Percentiles rank a stretch among this genome's conserved stretches.
These are phyloP conservation scores for Rhabditoides inermis DNA, from an alignment of 2,888 invertebrate genomes.

Conservation along the genomic window DNA sequence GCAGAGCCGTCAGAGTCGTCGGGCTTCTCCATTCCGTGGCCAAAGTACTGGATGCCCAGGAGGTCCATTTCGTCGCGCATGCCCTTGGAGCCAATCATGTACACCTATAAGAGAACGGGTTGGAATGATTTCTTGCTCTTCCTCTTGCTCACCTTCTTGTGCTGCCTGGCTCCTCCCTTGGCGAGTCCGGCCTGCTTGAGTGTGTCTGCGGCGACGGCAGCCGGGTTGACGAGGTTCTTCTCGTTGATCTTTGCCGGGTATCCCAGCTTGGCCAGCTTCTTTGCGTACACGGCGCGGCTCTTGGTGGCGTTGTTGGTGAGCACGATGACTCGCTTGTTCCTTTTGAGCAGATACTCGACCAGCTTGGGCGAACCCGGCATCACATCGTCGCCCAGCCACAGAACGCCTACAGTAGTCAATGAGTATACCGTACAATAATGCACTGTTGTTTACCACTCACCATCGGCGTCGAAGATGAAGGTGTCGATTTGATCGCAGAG, in stretches of 20 bases:
- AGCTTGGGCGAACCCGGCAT: slow-evolving; percentile 42
- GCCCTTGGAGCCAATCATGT: slow-evolving; percentile 72
- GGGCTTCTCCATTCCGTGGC: slow-evolving; percentile 38
- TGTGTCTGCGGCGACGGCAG: slow-evolving; percentile 46
- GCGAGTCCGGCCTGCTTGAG: slow-evolving; percentile 34
- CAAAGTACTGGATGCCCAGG: slow-evolving; percentile 63
- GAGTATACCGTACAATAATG: no score
- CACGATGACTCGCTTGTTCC: slow-evolving; percentile 57
- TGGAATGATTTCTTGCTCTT: no score
- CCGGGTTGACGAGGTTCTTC: slow-evolving; percentile 45
- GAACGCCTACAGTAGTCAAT: no score
- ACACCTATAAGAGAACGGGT: slow-evolving; percentile 61
- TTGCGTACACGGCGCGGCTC: slow-evolving; percentile 68
- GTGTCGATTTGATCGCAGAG: slow-evolving; percentile 41
- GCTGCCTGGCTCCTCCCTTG: no score
- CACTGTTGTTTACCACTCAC: no score
- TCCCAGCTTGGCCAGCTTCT: slow-evolving; percentile 68
- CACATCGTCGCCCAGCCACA: slow-evolving; percentile 45
- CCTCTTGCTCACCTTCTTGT: slow-evolving; percentile 26
- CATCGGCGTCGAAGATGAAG: slow-evolving; percentile 51
- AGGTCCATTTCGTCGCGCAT: slow-evolving; percentile 74
- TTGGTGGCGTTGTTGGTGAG: slow-evolving; percentile 86
- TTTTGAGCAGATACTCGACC: slow-evolving; percentile 31
- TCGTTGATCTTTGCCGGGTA: slow-evolving; percentile 58
- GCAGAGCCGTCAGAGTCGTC: slow-evolving; percentile 28